phyloP scores from a whole-genome alignment of 2,797 vertebrate genomes.

The Crocodylus rhombifer region DNA sequence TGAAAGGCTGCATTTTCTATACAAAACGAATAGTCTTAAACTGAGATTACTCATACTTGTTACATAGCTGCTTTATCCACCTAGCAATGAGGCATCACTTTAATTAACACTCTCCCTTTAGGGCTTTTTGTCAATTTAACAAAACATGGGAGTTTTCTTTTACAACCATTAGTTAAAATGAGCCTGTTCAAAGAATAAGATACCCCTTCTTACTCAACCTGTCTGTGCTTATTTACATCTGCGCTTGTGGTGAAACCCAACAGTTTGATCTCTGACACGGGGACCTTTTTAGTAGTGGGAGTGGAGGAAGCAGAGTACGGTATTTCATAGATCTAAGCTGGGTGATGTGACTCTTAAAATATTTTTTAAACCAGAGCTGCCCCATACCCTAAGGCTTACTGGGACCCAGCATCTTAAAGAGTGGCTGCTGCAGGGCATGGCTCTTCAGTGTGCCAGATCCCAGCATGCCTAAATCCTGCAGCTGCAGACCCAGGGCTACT shows the following conservation, averaged over 20 bases:
- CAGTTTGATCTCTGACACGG: neutral
- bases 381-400: neutral
- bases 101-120: no score
- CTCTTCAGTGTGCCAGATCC: no score
- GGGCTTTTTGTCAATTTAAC: no score
- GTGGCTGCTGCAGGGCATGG: no score
- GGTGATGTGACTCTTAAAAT: neutral
- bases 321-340: neutral
- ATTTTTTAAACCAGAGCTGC: neutral
- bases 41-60: neutral
- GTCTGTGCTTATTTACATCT: neutral
- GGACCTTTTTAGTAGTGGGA: neutral
- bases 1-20: neutral
- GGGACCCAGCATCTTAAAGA: no score
- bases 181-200: neutral
- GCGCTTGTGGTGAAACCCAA: neutral
- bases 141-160: neutral
- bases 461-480: no score
- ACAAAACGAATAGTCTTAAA: neutral
- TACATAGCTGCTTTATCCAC: no score
- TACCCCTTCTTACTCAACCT: neutral
- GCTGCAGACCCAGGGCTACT: no score
- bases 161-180: neutral
- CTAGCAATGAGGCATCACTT: no score
- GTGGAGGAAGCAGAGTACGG: neutral